Base-by-base conservation (phyloP, 1,140 invertebrate species). In the Platyscapa corneri region DNA sequence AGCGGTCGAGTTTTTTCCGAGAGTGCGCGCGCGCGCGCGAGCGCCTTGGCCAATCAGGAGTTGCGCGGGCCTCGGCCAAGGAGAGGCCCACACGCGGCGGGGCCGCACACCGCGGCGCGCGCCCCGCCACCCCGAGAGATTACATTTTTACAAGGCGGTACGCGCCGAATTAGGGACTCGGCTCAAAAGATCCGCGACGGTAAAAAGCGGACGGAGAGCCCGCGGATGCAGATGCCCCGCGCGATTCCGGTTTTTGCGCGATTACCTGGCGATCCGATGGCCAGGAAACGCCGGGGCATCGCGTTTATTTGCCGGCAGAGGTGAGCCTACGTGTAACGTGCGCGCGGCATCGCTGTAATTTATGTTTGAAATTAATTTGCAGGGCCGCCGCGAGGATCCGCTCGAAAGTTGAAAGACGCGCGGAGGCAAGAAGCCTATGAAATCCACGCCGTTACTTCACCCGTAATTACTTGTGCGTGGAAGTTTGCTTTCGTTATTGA, bases 321-420 rank as follows among this genome's bases (percentile, higher is more conserved):
- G 23, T 3, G 56, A 27, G 23, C 5, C 27, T 34, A 39, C 37
- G 74, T 30, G 56, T 39, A 46, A 30, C 32, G n/a, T 30, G 39
- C 20, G 49, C 75, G 53, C 10, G 23, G n/a, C 0, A 0, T 60
- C 72, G 12, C 56, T 64, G 75, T 65, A 81, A 85, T 85, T 85
- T 85, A 75, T 67, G 49, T 76, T 81, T 80, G 77, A 86, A 86
- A 86, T 86, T 86, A 86, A 86, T 86, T 85, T 70, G 42, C 74
- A 42, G 60, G 23, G 37, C 30, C 42, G 3, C 30, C 67, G 14
- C 27, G 46, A 37, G 0, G 30, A 77, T 56, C 30, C 16, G 3
- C 39, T 30, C 20, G 30, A 34, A 56, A 77, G n/a, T 34, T 32
- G 75, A 53, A 49, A 74, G 70, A 8, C 70, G 37, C 56, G 37